These are phyloP conservation scores for Drosophila pegasa DNA, from an alignment of 2,888 invertebrate species.

Conservation along the genomic window DNA sequence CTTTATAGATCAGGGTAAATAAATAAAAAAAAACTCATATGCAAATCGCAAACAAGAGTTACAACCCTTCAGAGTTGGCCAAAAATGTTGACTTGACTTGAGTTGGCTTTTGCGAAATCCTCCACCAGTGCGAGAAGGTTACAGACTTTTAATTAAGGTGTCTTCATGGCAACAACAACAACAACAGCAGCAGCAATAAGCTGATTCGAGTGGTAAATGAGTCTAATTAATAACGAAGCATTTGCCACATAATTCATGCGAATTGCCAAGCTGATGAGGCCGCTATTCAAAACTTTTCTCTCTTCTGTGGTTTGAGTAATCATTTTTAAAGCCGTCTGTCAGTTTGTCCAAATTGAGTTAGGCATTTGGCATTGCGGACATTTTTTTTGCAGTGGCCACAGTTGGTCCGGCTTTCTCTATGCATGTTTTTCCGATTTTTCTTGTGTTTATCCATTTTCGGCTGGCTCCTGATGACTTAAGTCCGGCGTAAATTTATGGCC, in stretches of 20 bases:
- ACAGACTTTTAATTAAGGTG: constrained; percentile 84
- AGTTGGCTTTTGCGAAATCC: constrained; percentile 64
- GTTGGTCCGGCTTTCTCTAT: constrained; percentile 48
- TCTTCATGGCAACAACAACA: constrained; percentile 78
- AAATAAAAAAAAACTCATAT: constrained; percentile 74
- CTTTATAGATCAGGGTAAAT: constrained; percentile 35
- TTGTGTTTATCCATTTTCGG: constrained; percentile 14
- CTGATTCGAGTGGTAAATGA: constrained; percentile 79
- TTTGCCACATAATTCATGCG: constrained; percentile 82
- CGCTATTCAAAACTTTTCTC: background rate
- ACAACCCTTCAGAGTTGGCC: constrained; percentile 57
- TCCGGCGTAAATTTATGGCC: constrained; percentile 70
- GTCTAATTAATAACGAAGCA: constrained; percentile 85
- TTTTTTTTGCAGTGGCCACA: constrained; percentile 47
- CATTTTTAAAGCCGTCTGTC: constrained; percentile 50
- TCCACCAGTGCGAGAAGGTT: constrained; percentile 41
- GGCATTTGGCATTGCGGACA: constrained; percentile 21
- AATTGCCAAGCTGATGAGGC: constrained; percentile 42
- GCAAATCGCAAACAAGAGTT: constrained; percentile 54
- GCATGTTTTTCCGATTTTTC: constrained; percentile 19
- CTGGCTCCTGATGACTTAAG: constrained; percentile 68
- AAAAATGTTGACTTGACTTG: constrained; percentile 39
- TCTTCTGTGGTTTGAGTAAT: constrained; percentile 55
- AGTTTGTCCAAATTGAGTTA: constrained; percentile 31
- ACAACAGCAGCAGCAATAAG: constrained; percentile 22